Evolutionary conservation across 2,113 vertebrate genomes (phyloP).

Genomic region (Gopherus evgoodei): DNA sequence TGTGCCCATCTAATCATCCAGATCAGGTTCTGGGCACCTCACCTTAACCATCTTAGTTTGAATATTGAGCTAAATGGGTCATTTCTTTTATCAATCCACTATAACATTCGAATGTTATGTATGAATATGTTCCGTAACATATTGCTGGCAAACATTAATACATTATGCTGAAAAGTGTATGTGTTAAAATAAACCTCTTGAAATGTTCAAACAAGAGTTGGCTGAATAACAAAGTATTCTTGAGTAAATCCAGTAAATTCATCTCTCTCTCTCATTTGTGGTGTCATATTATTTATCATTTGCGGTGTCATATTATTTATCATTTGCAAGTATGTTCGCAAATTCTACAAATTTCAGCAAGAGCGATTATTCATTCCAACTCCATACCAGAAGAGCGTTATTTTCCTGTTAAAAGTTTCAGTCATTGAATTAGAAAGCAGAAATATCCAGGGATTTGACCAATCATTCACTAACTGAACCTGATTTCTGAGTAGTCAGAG

Average conservation of each 20-base stretch:
- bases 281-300: background rate
- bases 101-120: background rate
- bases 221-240: background rate
- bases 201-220: background rate
- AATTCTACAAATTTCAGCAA: background rate
- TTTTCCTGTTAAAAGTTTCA: background rate
- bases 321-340: background rate
- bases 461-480: background rate
- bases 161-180: background rate
- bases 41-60: background rate
- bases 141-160: background rate
- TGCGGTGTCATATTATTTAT: background rate
- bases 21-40: background rate
- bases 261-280: background rate
- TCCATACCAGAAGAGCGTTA: background rate
- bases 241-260: background rate
- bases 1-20: background rate
- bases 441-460: background rate
- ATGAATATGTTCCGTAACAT: background rate
- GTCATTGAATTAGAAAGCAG: background rate
- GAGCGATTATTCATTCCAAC: background rate
- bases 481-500: background rate
- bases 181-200: background rate
- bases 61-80: background rate
- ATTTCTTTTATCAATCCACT: background rate